A percentile compares a stretch with the other conserved stretches of the same genome.
These are phyloP conservation scores for Uria aalge DNA, from an alignment of 2,113 vertebrate species.

Conservation along the genomic window DNA sequence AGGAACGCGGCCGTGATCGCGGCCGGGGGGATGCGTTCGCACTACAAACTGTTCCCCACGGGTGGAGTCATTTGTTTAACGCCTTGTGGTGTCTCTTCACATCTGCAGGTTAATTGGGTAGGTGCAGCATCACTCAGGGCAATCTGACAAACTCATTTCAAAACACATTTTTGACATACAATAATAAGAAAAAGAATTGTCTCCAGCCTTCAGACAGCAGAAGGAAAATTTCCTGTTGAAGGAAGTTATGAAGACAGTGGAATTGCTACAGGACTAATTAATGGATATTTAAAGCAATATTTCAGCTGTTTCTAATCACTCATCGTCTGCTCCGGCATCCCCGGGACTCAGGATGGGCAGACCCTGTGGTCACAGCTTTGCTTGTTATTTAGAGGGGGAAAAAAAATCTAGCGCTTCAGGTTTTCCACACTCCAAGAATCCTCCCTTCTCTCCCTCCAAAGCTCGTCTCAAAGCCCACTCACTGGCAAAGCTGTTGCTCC, in stretches of 20 bases:
- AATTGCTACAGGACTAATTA: slow-evolving; percentile 20
- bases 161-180: not conserved
- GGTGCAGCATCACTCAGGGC: not conserved
- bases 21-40: not conserved
- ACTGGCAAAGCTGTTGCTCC: not conserved
- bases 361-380: not conserved
- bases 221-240: not conserved
- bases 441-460: not conserved
- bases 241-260: not conserved
- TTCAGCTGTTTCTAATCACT: slow-evolving; percentile 40
- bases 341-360: not conserved
- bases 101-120: not conserved
- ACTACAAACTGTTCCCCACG: not conserved
- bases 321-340: not conserved
- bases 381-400: not conserved
- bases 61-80: not conserved
- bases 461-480: not conserved
- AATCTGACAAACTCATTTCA: not conserved
- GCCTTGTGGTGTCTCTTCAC: not conserved
- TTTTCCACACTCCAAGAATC: not conserved
- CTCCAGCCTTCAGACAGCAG: not conserved
- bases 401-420: not conserved
- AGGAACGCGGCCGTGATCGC: rapidly evolving
- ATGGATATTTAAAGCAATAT: not conserved
- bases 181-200: not conserved